Base-by-base conservation (phyloP, 1,140 invertebrate genomes). In the Periplaneta americana region DNA sequence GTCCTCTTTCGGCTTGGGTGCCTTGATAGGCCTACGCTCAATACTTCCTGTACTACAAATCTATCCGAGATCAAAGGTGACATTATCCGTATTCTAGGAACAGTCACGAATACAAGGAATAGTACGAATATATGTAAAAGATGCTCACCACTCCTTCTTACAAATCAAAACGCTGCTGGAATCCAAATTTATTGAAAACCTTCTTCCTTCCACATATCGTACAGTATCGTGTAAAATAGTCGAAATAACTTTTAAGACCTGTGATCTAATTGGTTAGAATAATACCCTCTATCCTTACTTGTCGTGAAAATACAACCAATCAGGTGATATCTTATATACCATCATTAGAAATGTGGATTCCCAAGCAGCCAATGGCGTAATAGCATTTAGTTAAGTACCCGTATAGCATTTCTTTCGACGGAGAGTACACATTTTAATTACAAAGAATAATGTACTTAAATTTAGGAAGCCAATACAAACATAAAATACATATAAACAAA, bases 321-420 rank as follows among this genome's bases (percentile, higher is more conserved):
- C 90, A 91, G 89, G 89, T 90, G 90, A 90, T 90, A 89, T 89
- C 89, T 91, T 91, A 88, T 89, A 90, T 89, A 88, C 87, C 87
- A 86, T 87, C 87, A 90, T 90, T 89, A 85, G 85, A 85, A 85
- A 86, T 88, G 89, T 90, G 89, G 89, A 91, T 90, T 89, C 88
- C 88, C 87, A 88, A 88, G 88, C 88, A 89, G 88, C 89, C 89
- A 90, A 90, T 91, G 86, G 88, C 87, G 88, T 88, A 87, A 86
- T 88, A 86, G 88, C 86, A 87, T 87, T 88, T 86, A 82, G 57
- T 37, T 75, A 79, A 66, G 34, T 82, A 75, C 74, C 79, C 74
- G 74, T 82, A 75, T 76, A 79, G 34, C 82, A 82, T 80, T 82
- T 80, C 74, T 75, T 82, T 80, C 66, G 35, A 77, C 36, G 37